Evolutionary conservation across 1,140 invertebrate genomes (phyloP).

Genomic region (Andrena cerasifolii): DNA sequence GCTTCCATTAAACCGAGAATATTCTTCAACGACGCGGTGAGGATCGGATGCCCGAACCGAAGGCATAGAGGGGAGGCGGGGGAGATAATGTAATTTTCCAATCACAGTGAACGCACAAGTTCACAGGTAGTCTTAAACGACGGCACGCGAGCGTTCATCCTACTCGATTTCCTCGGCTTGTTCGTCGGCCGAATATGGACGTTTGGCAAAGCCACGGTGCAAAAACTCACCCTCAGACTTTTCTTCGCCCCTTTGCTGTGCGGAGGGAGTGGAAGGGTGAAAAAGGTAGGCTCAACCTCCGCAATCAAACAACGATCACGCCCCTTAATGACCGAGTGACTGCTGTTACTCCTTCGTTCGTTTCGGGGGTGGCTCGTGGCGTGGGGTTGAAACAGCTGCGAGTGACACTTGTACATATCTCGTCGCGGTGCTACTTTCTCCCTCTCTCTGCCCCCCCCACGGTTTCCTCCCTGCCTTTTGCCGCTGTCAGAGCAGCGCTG

Average conservation of each 20-base stretch:
- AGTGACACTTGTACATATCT: slow-evolving; percentile 67
- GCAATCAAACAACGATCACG: slow-evolving; percentile 72
- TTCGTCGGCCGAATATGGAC: not conserved
- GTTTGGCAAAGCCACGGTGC: not conserved
- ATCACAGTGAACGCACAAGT: too few relatives aligned
- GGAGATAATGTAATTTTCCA: too few relatives aligned
- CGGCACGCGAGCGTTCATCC: not conserved
- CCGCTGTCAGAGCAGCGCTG: slow-evolving; percentile 25
- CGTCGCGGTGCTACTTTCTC: slow-evolving; percentile 47
- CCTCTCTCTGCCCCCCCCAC: slow-evolving; percentile 1
- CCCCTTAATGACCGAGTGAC: slow-evolving; percentile 73
- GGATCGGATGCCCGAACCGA: not conserved
- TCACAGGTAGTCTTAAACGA: too few relatives aligned
- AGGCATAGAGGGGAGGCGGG: too few relatives aligned
- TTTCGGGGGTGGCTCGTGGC: slow-evolving; percentile 56
- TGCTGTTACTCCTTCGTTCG: slow-evolving; percentile 66
- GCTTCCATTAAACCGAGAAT: not conserved
- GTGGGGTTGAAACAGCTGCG: slow-evolving; percentile 71
- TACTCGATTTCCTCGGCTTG: not conserved
- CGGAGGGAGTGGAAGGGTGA: slow-evolving; percentile 7
- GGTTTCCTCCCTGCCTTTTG: slow-evolving; percentile 13
- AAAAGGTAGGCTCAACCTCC: slow-evolving; percentile 58
- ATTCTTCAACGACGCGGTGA: slow-evolving; percentile 16
- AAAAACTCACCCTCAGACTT: not conserved
- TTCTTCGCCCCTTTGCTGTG: not conserved